Conservation (phyloP, 1,140 invertebrate species). For the Cyclargus thomasi region DNA sequence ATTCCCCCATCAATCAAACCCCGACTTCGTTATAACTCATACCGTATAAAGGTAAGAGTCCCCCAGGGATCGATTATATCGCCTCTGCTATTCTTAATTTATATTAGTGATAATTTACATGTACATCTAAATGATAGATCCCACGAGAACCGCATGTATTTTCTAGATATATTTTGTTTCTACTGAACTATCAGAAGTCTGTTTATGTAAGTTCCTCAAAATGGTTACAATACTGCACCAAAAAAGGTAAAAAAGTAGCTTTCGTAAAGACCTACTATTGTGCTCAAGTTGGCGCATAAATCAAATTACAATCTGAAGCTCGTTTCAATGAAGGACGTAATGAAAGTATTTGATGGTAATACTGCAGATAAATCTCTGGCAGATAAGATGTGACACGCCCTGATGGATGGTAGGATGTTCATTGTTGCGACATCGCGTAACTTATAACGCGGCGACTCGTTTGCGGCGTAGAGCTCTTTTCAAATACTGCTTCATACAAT, state of each 20-base stretch:
- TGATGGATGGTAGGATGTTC: slow-evolving; percentile 4
- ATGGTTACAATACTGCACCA: too few relatives aligned
- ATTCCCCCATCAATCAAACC: background rate
- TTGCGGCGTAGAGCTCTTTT: background rate
- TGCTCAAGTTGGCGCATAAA: background rate
- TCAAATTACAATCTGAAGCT: background rate
- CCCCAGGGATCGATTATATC: background rate
- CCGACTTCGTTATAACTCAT: slow-evolving; percentile 2
- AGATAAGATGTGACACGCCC: slow-evolving; percentile 4
- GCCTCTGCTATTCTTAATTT: background rate
- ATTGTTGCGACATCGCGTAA: slow-evolving; percentile 5
- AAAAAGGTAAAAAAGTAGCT: too few relatives aligned
- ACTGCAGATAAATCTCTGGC: background rate
- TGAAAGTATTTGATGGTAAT: background rate
- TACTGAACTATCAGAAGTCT: too few relatives aligned
- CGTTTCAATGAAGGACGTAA: background rate
- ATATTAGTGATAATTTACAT: background rate
- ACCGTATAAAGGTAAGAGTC: background rate
- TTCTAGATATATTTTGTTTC: background rate
- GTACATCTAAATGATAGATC: background rate
- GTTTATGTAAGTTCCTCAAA: too few relatives aligned
- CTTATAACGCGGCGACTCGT: background rate
- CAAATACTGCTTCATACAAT: background rate
- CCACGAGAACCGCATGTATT: background rate
- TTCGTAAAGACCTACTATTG: background rate